Evolutionary conservation across 2,797 vertebrate species (phyloP).

Genomic region (Natrix natrix): DNA sequence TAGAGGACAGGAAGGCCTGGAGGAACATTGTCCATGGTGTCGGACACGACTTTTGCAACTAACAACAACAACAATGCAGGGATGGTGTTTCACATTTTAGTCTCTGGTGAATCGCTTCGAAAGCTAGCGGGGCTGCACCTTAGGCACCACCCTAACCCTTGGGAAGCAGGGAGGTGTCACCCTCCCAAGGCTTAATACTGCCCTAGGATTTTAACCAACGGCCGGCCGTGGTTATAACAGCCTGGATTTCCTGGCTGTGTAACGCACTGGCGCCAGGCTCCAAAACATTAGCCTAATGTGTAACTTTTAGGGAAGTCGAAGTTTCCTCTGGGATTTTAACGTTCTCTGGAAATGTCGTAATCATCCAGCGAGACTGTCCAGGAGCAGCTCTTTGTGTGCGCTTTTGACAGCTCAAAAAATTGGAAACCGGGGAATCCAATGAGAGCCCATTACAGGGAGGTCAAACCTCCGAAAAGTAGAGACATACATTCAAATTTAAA

Average conservation of each 20-base stretch:
- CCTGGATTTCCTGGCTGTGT: conserved; percentile 70
- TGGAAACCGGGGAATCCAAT: background rate
- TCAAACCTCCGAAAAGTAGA: background rate
- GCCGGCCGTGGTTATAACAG: conserved; percentile 65
- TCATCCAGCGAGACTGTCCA: conserved; percentile 3
- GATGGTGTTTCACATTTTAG: background rate
- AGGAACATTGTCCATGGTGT: no score
- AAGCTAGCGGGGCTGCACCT: background rate
- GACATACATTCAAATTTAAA: no score
- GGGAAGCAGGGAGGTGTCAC: background rate
- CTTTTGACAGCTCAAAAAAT: background rate
- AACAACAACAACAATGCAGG: background rate
- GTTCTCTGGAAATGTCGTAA: conserved; percentile 61
- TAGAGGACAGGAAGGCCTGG: no score
- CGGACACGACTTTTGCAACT: no score
- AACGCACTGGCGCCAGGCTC: conserved; percentile 72
- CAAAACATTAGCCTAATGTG: conserved; percentile 71
- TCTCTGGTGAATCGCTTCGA: background rate
- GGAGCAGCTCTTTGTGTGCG: background rate
- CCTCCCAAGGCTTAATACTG: rapidly evolving
- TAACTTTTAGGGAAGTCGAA: conserved; percentile 77
- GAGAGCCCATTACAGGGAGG: background rate
- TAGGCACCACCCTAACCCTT: background rate
- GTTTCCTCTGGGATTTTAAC: conserved; percentile 68
- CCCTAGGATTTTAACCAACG: background rate